Evolutionary conservation across 2,113 vertebrate genomes (phyloP).

Genomic region (Pteropus alecto): DNA sequence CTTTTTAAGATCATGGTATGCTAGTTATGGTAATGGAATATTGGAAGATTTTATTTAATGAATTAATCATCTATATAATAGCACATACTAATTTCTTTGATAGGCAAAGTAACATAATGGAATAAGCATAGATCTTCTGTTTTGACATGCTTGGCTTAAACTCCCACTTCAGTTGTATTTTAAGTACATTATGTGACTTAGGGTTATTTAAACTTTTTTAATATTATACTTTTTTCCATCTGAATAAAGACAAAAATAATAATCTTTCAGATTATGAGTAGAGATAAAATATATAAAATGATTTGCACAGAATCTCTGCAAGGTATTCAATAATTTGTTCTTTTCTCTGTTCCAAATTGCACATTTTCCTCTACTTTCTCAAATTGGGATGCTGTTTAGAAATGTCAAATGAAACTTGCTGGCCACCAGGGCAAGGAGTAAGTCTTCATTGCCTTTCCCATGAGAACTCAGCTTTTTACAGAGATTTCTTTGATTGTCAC

Average conservation of each 20-base stretch:
- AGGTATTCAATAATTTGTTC: not conserved
- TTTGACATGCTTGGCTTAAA: not conserved
- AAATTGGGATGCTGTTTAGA: not conserved
- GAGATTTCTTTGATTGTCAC: constrained; percentile 39
- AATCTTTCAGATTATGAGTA: not conserved
- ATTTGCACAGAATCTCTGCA: not conserved
- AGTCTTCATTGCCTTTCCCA: not conserved
- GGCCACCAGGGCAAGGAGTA: not conserved
- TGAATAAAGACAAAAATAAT: not conserved
- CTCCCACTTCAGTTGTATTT: not conserved
- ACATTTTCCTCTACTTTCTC: not conserved
- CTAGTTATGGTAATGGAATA: not conserved
- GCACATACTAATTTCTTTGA: not conserved
- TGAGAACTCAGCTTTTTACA: not conserved
- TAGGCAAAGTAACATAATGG: not conserved
- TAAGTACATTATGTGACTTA: not conserved
- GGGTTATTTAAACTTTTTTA: not conserved
- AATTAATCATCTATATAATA: not conserved
- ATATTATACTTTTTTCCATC: not conserved
- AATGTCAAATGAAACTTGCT: not conserved
- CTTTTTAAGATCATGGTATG: not conserved
- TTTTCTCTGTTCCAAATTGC: not conserved
- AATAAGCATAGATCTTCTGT: not conserved
- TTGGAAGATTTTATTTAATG: not conserved
- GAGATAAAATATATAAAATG: not conserved